These are phyloP conservation scores for Chaetodon trifasciatus DNA, from an alignment of 2,797 vertebrate species.

Conservation along the genomic window DNA sequence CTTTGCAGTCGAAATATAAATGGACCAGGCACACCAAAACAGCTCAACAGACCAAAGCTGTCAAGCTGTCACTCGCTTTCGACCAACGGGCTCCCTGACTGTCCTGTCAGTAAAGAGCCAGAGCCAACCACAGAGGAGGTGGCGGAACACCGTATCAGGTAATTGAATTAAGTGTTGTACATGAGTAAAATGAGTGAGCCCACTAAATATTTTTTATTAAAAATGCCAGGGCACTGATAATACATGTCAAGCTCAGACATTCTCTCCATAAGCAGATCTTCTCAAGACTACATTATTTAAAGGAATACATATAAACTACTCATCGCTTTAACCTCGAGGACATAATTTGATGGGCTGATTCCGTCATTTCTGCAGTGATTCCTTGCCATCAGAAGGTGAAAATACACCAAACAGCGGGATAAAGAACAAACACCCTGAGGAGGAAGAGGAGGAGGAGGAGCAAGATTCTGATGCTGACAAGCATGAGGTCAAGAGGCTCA, in stretches of 20 bases:
- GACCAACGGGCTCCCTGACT: constrained; percentile 93
- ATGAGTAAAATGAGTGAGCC: background rate
- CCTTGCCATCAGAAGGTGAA: constrained; percentile 83
- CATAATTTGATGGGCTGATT: background rate
- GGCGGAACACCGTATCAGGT: constrained; percentile 84
- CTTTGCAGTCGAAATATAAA: constrained; percentile 88
- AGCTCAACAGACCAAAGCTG: constrained; percentile 90
- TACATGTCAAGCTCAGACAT: background rate
- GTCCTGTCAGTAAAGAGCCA: constrained; percentile 86
- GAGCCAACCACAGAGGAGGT: constrained; percentile 75
- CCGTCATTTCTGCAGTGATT: constrained; percentile 82
- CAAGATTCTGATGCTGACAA: constrained; percentile 86
- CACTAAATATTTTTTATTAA: background rate
- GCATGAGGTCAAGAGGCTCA: constrained; percentile 92
- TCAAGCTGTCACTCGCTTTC: constrained; percentile 88
- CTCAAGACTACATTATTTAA: background rate
- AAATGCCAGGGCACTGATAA: background rate
- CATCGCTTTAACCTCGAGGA: background rate
- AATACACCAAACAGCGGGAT: constrained; percentile 79
- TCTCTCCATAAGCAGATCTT: background rate
- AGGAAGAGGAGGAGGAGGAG: constrained; percentile 87
- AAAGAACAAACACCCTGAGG: constrained; percentile 90
- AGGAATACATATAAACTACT: background rate
- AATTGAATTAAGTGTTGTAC: constrained; percentile 24
- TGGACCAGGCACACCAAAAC: constrained; percentile 91